phyloP scores from a whole-genome alignment of 2,888 invertebrate species.

The Lapara coniferarum region DNA sequence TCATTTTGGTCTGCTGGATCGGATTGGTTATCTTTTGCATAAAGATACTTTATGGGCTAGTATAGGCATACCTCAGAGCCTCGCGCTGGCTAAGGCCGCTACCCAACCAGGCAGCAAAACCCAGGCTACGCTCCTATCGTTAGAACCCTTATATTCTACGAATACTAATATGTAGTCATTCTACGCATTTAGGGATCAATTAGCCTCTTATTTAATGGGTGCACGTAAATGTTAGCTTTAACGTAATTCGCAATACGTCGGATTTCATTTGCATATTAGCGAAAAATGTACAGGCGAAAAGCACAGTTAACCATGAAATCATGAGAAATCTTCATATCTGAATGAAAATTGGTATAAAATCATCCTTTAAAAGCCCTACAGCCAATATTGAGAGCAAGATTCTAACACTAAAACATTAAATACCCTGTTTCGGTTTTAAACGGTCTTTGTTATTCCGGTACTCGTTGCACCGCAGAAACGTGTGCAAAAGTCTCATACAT shows the following conservation, averaged over 20 bases:
- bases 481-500: constrained; percentile 8
- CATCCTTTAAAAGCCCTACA: not conserved
- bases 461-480: constrained; percentile 1
- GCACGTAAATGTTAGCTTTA: constrained; percentile 5
- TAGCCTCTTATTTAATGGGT: not conserved
- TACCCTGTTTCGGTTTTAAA: too few relatives aligned
- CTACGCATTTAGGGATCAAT: not conserved
- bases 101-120: too few relatives aligned
- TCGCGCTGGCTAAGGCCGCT: too few relatives aligned
- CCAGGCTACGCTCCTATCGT: too few relatives aligned
- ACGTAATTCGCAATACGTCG: constrained; percentile 9
- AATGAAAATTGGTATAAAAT: not conserved
- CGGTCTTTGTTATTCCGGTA: not conserved
- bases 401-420: not conserved
- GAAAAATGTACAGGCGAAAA: not conserved
- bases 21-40: too few relatives aligned
- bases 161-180: not conserved
- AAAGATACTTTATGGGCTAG: too few relatives aligned
- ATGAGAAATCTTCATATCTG: not conserved
- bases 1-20: too few relatives aligned
- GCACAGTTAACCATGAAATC: not conserved
- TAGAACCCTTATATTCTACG: too few relatives aligned
- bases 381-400: not conserved
- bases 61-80: too few relatives aligned
- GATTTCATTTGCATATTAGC: not conserved